These are phyloP conservation scores for Onychomys leucogaster DNA, from an alignment of 2,797 vertebrate species.

Conservation along the genomic window DNA sequence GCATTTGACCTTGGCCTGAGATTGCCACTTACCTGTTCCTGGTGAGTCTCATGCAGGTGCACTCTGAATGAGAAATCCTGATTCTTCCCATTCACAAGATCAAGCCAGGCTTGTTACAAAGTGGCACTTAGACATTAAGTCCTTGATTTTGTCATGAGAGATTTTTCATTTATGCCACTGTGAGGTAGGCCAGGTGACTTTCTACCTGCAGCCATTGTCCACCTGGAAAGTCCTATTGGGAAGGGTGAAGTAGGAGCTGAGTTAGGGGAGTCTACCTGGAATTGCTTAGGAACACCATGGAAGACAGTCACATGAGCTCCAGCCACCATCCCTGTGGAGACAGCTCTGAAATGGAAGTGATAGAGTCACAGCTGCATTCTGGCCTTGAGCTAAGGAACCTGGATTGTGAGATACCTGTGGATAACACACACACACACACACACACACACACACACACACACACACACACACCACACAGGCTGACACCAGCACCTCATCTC, in stretches of 20 bases:
- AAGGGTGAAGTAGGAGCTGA: neutral
- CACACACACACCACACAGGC: neutral
- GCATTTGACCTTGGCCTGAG: neutral
- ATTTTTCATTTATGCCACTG: neutral
- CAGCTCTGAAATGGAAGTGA: neutral
- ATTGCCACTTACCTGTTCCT: neutral
- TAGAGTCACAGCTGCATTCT: too few relatives aligned
- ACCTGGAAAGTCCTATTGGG: neutral
- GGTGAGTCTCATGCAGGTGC: neutral
- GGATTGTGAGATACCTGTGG: fast-evolving
- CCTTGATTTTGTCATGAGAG: neutral
- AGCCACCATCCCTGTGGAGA: neutral
- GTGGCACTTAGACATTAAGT: neutral
- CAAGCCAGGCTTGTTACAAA: neutral
- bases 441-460: too few relatives aligned
- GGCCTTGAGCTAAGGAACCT: neutral
- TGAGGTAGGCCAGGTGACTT: neutral
- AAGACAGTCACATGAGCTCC: fast-evolving
- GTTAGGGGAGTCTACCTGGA: too few relatives aligned
- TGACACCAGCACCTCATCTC: neutral
- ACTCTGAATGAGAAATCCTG: neutral
- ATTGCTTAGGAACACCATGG: fast-evolving
- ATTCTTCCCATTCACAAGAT: neutral
- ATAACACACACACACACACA: too few relatives aligned
- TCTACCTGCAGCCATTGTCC: neutral